These are phyloP conservation scores for Luperina nickerlii DNA, from an alignment of 2,888 invertebrate species.

Conservation along the genomic window DNA sequence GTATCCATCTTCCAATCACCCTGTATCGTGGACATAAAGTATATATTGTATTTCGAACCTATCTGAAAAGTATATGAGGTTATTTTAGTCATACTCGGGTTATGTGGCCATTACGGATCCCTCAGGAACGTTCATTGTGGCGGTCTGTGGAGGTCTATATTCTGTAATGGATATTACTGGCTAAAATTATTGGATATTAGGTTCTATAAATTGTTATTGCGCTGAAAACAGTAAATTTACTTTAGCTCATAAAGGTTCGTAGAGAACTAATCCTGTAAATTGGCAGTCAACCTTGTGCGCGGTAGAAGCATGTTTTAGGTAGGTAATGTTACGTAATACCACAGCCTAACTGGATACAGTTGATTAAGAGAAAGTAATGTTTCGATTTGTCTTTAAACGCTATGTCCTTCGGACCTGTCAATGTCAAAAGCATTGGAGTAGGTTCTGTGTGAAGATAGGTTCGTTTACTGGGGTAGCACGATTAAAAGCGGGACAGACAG, in stretches of 20 bases:
- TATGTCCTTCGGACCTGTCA: constrained; percentile 4
- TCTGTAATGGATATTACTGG: constrained; percentile 46
- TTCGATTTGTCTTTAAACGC: neutral
- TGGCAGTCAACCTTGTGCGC: neutral
- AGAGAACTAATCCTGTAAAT: constrained; percentile 25
- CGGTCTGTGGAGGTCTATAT: constrained; percentile 3
- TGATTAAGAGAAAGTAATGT: neutral
- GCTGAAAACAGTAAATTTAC: constrained; percentile 22
- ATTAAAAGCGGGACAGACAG: neutral
- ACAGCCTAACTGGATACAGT: neutral
- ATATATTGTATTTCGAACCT: constrained; percentile 30
- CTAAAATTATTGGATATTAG: constrained; percentile 31
- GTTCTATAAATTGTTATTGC: constrained; percentile 41
- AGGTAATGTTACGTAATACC: neutral
- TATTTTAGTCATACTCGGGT: constrained; percentile 11
- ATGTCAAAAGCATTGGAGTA: neutral
- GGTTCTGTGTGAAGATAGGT: neutral
- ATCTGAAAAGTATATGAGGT: constrained; percentile 19
- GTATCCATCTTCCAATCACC: too few species aligned
- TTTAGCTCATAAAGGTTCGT: constrained; percentile 8
- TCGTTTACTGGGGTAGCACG: neutral
- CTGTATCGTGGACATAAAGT: neutral
- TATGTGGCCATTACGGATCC: constrained; percentile 35
- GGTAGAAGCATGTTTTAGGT: neutral
- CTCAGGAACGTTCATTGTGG: constrained; percentile 19